Conservation (phyloP, 2,888 invertebrate genomes). For the Pocota personata region DNA sequence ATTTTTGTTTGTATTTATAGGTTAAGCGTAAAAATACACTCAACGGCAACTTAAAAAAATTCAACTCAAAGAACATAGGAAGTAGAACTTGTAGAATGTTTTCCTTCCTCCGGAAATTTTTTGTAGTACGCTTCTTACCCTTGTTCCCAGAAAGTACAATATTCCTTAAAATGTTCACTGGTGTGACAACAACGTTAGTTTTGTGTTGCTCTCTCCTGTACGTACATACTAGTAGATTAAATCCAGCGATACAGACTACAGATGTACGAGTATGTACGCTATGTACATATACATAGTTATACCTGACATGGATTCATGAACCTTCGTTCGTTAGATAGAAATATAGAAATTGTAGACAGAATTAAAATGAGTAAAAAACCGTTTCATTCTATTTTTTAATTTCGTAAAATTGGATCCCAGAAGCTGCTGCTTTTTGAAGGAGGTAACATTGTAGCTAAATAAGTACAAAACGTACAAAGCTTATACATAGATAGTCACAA, state of each 20-base stretch:
- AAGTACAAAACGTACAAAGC: too few species aligned
- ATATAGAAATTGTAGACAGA: background rate
- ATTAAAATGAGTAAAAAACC: background rate
- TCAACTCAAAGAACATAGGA: background rate
- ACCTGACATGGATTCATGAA: background rate
- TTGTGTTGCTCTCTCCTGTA: background rate
- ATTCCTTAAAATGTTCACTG: slow-evolving; percentile 8
- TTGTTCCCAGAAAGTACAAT: background rate
- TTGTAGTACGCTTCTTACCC: background rate
- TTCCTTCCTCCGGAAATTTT: slow-evolving; percentile 11
- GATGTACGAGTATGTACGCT: background rate
- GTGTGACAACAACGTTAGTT: slow-evolving; percentile 14
- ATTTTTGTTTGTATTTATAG: background rate
- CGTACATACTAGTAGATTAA: slow-evolving; percentile 2
- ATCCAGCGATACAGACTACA: background rate
- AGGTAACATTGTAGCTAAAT: background rate
- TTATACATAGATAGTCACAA: background rate
- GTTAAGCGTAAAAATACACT: background rate
- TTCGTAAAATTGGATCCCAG: background rate
- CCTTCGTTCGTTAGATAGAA: background rate
- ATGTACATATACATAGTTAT: background rate
- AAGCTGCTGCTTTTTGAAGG: background rate
- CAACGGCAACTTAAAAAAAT: background rate
- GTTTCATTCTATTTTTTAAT: background rate
- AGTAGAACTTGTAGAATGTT: slow-evolving; percentile 14